Percentiles rank a stretch among this genome's conserved stretches.
Evolutionary conservation across 2,113 vertebrate species (phyloP).

Genomic region (Pionites leucogaster): DNA sequence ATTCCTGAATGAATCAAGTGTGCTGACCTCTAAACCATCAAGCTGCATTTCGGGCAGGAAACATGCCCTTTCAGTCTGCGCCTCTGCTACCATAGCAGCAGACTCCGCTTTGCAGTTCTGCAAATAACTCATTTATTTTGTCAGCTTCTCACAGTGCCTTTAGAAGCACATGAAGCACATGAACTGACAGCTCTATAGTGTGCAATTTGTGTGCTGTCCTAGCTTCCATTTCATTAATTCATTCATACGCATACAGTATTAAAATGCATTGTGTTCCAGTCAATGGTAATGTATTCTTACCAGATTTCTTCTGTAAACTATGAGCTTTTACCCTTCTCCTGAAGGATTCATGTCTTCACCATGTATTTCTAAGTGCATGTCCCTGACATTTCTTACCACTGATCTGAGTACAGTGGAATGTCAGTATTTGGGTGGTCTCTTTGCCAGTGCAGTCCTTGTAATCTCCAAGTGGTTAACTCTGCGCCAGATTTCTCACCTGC

Average conservation of each 20-base stretch:
- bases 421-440: neutral
- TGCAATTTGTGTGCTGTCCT: neutral
- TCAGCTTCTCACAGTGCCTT: neutral
- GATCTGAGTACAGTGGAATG: neutral
- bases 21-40: neutral
- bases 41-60: neutral
- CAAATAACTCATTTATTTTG: neutral
- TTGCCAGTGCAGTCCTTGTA: neutral
- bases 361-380: neutral
- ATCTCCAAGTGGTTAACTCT: neutral
- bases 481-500: neutral
- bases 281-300: neutral
- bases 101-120: neutral
- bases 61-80: neutral
- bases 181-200: neutral
- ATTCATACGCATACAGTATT: neutral
- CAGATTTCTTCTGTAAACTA: neutral
- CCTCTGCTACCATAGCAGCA: neutral
- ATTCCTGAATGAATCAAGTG: neutral
- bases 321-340: neutral
- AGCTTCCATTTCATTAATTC: neutral
- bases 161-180: neutral
- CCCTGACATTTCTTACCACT: neutral
- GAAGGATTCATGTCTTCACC: neutral
- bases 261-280: neutral